These are phyloP conservation scores for Thera britannica DNA, from an alignment of 2,888 invertebrate genomes.

Conservation along the genomic window DNA sequence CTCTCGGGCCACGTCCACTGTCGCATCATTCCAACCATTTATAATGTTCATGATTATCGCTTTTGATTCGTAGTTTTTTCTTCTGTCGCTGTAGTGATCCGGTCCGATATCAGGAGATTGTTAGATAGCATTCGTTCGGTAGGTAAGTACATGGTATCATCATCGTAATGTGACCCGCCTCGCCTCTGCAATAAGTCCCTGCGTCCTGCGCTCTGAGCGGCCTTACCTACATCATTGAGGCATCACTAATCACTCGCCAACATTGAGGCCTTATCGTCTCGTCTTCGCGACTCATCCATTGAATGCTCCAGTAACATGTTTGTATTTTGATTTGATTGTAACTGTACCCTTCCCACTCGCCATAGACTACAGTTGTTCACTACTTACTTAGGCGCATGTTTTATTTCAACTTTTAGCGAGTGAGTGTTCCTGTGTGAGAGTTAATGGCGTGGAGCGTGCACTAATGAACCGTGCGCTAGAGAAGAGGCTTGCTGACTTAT, in stretches of 20 bases:
- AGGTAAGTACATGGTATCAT: no score
- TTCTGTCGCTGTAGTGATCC: no score
- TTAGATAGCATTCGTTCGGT: no score
- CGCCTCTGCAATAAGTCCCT: no score
- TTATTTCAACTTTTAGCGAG: slow-evolving; percentile 16
- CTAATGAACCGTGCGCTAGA: slow-evolving; percentile 6
- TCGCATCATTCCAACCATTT: neutral
- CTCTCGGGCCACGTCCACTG: neutral
- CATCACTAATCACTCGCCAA: neutral
- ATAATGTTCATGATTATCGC: no score
- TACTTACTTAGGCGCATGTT: slow-evolving; percentile 23
- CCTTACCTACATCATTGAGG: no score
- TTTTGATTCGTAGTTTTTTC: no score
- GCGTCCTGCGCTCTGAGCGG: no score
- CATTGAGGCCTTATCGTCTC: neutral
- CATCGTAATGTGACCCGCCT: no score
- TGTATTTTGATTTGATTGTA: slow-evolving; percentile 6
- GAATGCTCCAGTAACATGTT: slow-evolving; percentile 18
- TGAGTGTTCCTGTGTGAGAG: slow-evolving; percentile 19
- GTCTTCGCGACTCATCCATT: slow-evolving; percentile 6
- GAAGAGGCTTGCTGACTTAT: slow-evolving; percentile 5
- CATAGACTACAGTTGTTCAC: slow-evolving; percentile 1
- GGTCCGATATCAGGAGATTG: no score
- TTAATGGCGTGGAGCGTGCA: slow-evolving; percentile 4
- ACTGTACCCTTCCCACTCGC: neutral